Conservation (phyloP, 1,140 invertebrate species). For the Eurosta solidaginis region DNA sequence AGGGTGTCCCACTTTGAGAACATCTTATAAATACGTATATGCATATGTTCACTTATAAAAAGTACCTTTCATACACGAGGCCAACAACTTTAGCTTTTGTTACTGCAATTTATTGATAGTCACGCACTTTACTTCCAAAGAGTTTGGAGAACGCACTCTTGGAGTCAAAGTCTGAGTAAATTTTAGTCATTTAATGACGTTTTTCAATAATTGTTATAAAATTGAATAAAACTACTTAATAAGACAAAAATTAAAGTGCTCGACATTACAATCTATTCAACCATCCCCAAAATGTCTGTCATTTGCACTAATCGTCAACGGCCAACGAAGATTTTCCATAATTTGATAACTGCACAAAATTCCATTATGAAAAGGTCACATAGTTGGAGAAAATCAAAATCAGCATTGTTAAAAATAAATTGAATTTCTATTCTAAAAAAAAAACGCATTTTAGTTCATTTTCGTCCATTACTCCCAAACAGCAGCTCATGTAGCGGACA, state of each 20-base stretch:
- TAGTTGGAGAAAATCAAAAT: slow-evolving; percentile 11
- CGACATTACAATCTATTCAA: too few species aligned
- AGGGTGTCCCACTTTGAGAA: too few species aligned
- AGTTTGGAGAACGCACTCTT: too few species aligned
- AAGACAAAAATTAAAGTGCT: too few species aligned
- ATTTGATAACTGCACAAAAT: slow-evolving; percentile 20
- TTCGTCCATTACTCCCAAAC: background rate
- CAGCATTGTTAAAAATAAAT: slow-evolving; percentile 22
- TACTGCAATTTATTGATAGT: background rate
- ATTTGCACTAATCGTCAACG: background rate
- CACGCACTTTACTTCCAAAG: background rate
- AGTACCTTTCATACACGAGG: background rate
- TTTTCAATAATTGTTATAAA: too few species aligned
- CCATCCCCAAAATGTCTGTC: background rate
- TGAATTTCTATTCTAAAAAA: slow-evolving; percentile 16
- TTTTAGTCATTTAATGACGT: too few species aligned
- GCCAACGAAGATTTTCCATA: background rate
- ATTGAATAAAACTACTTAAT: too few species aligned
- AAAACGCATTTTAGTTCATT: slow-evolving; percentile 18
- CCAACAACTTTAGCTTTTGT: background rate
- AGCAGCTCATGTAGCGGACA: background rate
- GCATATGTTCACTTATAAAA: background rate
- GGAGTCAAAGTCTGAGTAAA: too few species aligned
- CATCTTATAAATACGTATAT: too few species aligned
- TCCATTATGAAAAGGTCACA: slow-evolving; percentile 20